Evolutionary conservation across 37 sponge, comb jelly and placozoan genomes (phyloP).

Genomic region (Halisarca cf. caerulea): DNA sequence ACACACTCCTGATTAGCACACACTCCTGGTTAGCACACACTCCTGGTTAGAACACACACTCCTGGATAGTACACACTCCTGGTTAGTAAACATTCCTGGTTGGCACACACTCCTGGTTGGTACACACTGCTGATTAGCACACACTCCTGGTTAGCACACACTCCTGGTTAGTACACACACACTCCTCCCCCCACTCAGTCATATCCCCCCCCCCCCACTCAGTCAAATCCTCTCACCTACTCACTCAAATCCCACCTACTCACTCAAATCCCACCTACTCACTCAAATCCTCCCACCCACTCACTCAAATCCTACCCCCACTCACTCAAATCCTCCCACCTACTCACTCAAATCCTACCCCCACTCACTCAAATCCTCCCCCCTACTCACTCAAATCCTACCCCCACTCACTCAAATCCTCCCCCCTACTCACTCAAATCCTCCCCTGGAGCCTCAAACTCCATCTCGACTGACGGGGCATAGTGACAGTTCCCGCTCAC

Average conservation of each 20-base stretch:
- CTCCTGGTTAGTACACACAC: no score
- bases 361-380: not conserved
- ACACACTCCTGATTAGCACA: no score
- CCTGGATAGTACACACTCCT: no score
- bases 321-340: not conserved
- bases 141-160: no score
- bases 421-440: slow-evolving; percentile 36
- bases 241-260: not conserved
- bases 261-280: no score
- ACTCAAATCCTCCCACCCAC: not conserved
- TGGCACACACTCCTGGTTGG: no score
- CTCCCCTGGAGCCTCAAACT: slow-evolving; percentile 25
- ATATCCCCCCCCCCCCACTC: not conserved
- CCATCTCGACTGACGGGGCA: slow-evolving; percentile 19
- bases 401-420: slow-evolving; percentile 13
- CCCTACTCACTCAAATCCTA: not conserved
- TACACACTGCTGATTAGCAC: no score
- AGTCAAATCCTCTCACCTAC: not conserved
- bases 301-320: not conserved
- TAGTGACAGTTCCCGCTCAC: slow-evolving; percentile 53
- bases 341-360: not conserved
- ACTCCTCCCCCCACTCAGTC: not conserved
- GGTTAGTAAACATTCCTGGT: no score
- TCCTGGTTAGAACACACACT: no score
- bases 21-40: no score